phyloP scores from a whole-genome alignment of 1,140 invertebrate genomes.

The Musca vetustissima region DNA sequence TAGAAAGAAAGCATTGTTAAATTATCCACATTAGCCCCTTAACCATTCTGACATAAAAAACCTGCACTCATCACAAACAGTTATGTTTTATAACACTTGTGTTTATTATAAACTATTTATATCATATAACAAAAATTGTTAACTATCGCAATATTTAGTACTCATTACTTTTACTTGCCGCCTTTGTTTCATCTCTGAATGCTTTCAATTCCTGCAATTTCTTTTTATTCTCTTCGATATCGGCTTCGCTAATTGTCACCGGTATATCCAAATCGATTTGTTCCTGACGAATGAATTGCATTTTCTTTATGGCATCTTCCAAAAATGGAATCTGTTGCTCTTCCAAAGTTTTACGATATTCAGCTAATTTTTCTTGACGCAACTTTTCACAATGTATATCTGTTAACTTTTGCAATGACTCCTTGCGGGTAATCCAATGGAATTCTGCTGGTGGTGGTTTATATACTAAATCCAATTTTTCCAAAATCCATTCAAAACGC shows the following conservation, averaged over 20 bases:
- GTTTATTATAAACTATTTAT: neutral
- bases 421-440: slow-evolving; percentile 66
- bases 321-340: slow-evolving; percentile 70
- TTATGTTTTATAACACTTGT: neutral
- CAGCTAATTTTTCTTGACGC: slow-evolving; percentile 63
- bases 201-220: slow-evolving; percentile 57
- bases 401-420: slow-evolving; percentile 66
- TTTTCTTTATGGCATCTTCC: slow-evolving; percentile 61
- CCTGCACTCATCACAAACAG: too few species aligned
- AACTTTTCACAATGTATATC: slow-evolving; percentile 69
- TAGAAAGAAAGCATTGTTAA: too few species aligned
- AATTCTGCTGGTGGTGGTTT: slow-evolving; percentile 63
- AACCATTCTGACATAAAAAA: too few species aligned
- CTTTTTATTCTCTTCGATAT: slow-evolving; percentile 63
- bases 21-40: too few species aligned
- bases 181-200: slow-evolving; percentile 34
- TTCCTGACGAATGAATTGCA: slow-evolving; percentile 71
- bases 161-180: slow-evolving; percentile 21
- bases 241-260: slow-evolving; percentile 65
- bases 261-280: slow-evolving; percentile 66
- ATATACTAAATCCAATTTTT: slow-evolving; percentile 76
- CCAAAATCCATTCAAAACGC: slow-evolving; percentile 83
- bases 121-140: too few species aligned
- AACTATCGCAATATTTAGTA: neutral
- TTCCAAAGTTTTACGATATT: slow-evolving; percentile 66